A percentile compares a stretch with the other conserved stretches of the same genome.
phyloP scores from a whole-genome alignment of 92 coral and sea anemone genomes.

The Epizoanthus ramosus region DNA sequence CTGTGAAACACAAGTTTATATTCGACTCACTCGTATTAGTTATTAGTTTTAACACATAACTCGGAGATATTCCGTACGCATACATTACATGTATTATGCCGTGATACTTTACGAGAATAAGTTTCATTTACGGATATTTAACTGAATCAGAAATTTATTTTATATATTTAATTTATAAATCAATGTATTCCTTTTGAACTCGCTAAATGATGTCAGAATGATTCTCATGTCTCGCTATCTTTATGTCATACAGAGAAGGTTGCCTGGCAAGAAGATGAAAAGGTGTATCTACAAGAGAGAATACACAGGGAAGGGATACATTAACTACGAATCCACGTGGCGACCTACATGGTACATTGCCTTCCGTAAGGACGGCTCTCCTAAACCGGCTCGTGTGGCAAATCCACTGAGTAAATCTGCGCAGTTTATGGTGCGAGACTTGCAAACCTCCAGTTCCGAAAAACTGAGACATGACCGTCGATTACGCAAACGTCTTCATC shows the following conservation, averaged over 20 bases:
- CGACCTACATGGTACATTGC: constrained; percentile 11
- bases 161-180: too few relatives aligned
- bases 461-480: constrained; percentile 3
- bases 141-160: too few relatives aligned
- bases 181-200: too few relatives aligned
- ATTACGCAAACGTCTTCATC: not conserved
- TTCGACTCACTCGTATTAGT: too few relatives aligned
- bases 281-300: constrained; percentile 17
- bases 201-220: too few relatives aligned
- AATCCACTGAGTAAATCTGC: constrained; percentile 9
- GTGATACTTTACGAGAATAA: too few relatives aligned
- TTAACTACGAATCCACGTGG: constrained; percentile 16
- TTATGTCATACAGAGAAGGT: not conserved
- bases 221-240: not conserved
- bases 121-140: too few relatives aligned
- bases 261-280: constrained; percentile 33
- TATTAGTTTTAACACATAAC: too few relatives aligned
- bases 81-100: too few relatives aligned
- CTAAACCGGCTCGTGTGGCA: constrained; percentile 1
- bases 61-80: too few relatives aligned
- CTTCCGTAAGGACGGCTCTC: constrained; percentile 24
- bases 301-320: constrained; percentile 21
- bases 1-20: too few relatives aligned
- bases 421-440: constrained; percentile 28
- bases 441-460: not conserved